Evolutionary conservation across 2,797 vertebrate genomes (phyloP).

Genomic region (Takifugu rubripes): DNA sequence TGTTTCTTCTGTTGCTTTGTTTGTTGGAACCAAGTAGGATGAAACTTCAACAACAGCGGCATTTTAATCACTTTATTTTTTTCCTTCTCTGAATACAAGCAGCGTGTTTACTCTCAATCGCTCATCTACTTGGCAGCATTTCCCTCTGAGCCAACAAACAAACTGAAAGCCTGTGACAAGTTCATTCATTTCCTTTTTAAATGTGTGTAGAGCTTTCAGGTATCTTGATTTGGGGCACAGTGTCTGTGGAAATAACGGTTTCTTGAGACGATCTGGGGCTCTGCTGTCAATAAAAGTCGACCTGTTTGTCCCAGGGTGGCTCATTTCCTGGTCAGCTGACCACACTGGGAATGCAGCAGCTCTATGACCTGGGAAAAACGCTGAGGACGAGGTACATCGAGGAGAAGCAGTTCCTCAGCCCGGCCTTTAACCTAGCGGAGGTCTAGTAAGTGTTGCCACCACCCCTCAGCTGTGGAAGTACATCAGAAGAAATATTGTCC

Average conservation of each 20-base stretch:
- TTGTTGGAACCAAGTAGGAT: conserved; percentile 2
- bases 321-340: conserved; percentile 89
- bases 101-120: not conserved
- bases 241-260: conserved; percentile 21
- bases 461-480: not conserved
- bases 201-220: no score
- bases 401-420: conserved; percentile 80
- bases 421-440: conserved; percentile 81
- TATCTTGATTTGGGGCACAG: not conserved
- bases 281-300: conserved; percentile 4
- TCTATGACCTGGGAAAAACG: conserved; percentile 85
- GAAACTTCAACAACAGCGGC: no score
- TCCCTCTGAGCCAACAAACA: no score
- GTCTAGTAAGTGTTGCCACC: conserved; percentile 85
- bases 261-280: conserved; percentile 28
- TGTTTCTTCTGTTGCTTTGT: not conserved
- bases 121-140: no score
- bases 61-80: no score
- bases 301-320: conserved; percentile 79
- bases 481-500: not conserved
- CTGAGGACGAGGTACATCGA: conserved; percentile 85
- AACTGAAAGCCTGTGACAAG: not conserved
- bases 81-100: no score
- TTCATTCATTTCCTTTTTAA: not conserved
- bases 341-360: conserved; percentile 89